Conservation (phyloP, 2,888 invertebrate species). For the Andrena marginata region DNA sequence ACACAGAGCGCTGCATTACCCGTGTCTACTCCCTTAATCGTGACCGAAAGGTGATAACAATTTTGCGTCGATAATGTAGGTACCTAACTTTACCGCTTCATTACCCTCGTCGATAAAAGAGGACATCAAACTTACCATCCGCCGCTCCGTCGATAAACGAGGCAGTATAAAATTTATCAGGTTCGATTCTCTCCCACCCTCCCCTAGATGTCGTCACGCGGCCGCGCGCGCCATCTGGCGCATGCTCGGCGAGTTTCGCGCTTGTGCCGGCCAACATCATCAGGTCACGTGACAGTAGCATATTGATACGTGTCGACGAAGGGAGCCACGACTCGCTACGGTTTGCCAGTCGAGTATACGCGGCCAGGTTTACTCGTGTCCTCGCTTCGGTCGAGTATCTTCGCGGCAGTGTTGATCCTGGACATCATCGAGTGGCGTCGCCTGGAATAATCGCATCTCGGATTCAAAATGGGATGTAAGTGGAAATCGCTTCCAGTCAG, state of each 20-base stretch:
- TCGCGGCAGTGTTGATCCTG: constrained; percentile 57
- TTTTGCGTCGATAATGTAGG: too few species aligned
- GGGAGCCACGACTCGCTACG: constrained; percentile 81
- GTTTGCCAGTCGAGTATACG: constrained; percentile 76
- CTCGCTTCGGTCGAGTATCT: constrained; percentile 47
- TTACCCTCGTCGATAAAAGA: too few species aligned
- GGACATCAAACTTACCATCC: too few species aligned
- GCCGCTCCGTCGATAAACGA: too few species aligned
- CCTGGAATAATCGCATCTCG: constrained; percentile 39
- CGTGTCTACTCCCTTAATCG: too few species aligned
- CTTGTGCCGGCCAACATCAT: constrained; percentile 82
- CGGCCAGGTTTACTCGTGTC: constrained; percentile 64
- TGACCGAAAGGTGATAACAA: too few species aligned
- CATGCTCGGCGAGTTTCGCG: not conserved
- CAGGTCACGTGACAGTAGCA: constrained; percentile 84
- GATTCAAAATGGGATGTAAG: constrained; percentile 89
- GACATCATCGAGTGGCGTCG: constrained; percentile 39
- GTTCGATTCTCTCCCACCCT: too few species aligned
- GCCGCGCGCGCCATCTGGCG: constrained; percentile 45
- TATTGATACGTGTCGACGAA: constrained; percentile 84
- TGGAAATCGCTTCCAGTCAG: constrained; percentile 80
- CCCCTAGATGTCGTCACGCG: not conserved
- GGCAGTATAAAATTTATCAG: too few species aligned
- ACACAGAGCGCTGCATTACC: too few species aligned
- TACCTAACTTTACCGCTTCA: too few species aligned